phyloP scores from a whole-genome alignment of 2,797 vertebrate genomes.

The Sebastolobus alascanus region DNA sequence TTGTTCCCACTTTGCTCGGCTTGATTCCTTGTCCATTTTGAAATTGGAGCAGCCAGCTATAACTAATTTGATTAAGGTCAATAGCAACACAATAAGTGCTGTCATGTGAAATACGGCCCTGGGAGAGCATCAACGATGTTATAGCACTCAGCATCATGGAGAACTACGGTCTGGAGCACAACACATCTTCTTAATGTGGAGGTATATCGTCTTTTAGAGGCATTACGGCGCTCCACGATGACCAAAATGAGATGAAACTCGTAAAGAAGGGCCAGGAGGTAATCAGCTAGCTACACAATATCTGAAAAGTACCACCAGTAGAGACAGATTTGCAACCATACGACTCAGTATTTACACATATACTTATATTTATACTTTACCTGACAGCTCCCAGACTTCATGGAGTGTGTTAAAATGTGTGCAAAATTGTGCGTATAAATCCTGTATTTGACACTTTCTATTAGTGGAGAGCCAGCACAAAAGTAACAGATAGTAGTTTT shows the following conservation, averaged over 20 bases:
- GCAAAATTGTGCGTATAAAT: not conserved
- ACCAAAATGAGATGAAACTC: conserved; percentile 66
- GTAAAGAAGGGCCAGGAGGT: conserved; percentile 57
- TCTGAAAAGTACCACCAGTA: conserved; percentile 41
- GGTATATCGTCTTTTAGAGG: conserved; percentile 62
- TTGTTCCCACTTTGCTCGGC: conserved; percentile 67
- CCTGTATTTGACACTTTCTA: not conserved
- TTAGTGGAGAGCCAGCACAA: too few relatives aligned
- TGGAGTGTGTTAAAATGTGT: not conserved
- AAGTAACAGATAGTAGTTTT: too few relatives aligned
- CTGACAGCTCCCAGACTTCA: not conserved
- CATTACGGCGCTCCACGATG: conserved; percentile 55
- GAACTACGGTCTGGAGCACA: conserved; percentile 62
- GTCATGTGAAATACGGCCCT: conserved; percentile 53
- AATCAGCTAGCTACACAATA: conserved; percentile 58
- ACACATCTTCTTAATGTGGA: conserved; percentile 74
- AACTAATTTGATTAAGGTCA: conserved; percentile 82
- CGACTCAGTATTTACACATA: conserved; percentile 22
- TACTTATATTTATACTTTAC: not conserved
- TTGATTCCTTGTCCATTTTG: conserved; percentile 65
- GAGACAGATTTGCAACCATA: not conserved
- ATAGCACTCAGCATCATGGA: conserved; percentile 70
- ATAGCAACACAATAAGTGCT: conserved; percentile 71
- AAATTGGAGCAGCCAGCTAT: conserved; percentile 69
- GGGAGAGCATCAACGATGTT: conserved; percentile 56